phyloP scores from a whole-genome alignment of 1,140 invertebrate genomes.

The Muscidifurax raptorellus region DNA sequence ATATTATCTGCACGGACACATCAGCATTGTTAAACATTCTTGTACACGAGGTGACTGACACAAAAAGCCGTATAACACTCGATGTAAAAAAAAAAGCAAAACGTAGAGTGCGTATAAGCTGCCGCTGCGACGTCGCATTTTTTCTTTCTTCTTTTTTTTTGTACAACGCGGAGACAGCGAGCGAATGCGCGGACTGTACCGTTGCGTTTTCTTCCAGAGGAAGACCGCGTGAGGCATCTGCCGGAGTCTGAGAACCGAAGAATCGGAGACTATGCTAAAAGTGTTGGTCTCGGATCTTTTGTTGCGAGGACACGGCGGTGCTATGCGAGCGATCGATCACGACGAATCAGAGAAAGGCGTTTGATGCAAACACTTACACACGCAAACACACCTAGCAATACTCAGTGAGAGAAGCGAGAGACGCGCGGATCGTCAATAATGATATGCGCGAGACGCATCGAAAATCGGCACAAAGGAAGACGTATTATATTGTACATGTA shows the following conservation, averaged over 20 bases:
- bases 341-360: not conserved
- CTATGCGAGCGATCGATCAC: not conserved
- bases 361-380: not conserved
- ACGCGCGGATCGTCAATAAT: slow-evolving; percentile 34
- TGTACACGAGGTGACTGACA: slow-evolving; percentile 36
- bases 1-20: slow-evolving; percentile 53
- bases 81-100: slow-evolving; percentile 18
- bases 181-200: not conserved
- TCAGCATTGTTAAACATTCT: slow-evolving; percentile 50
- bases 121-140: not conserved
- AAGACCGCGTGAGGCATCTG: not conserved
- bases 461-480: slow-evolving; percentile 61
- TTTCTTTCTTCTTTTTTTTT: too few species aligned
- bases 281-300: not conserved
- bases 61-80: slow-evolving; percentile 16
- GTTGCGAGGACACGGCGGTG: not conserved
- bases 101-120: slow-evolving; percentile 24
- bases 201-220: not conserved
- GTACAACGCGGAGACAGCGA: not conserved
- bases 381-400: slow-evolving; percentile 53
- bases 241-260: too few species aligned
- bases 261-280: not conserved
- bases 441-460: slow-evolving; percentile 48
- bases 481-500: slow-evolving; percentile 57
- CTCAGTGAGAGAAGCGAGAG: slow-evolving; percentile 45